Percentiles rank a stretch among this genome's conserved stretches.
phyloP scores from a whole-genome alignment of 1,140 invertebrate species.

The Calosoma granatense region DNA sequence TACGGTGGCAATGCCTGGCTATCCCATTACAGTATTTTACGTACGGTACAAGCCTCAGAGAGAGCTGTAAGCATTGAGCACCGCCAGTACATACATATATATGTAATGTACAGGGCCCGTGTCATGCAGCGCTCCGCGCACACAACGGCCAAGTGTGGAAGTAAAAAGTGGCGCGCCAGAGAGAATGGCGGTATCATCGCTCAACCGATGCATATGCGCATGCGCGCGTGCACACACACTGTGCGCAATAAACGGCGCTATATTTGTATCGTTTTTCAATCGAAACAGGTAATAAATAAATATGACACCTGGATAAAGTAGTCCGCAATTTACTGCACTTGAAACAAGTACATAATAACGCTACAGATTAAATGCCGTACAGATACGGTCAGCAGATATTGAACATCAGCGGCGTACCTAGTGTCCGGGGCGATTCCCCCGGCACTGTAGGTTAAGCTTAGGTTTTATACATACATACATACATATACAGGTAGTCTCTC shows the following conservation, averaged over 20 bases:
- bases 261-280: conserved; percentile 7
- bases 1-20: not conserved
- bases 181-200: too few relatives aligned
- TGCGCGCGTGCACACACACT: not conserved
- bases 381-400: not conserved
- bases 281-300: conserved; percentile 3
- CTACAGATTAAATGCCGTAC: not conserved
- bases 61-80: not conserved
- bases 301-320: conserved; percentile 6
- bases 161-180: too few relatives aligned
- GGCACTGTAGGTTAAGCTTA: too few relatives aligned
- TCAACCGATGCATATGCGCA: too few relatives aligned
- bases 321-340: conserved; percentile 3
- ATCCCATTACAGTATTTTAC: not conserved
- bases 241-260: conserved; percentile 2
- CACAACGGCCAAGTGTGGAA: too few relatives aligned
- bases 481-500: too few relatives aligned
- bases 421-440: too few relatives aligned
- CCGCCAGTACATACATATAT: too few relatives aligned
- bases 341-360: conserved; percentile 4
- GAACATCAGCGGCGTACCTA: not conserved
- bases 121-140: not conserved
- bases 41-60: not conserved
- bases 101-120: not conserved
- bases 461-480: too few relatives aligned